phyloP scores from a whole-genome alignment of 2,113 vertebrate species.

The Irena cyanogastra region DNA sequence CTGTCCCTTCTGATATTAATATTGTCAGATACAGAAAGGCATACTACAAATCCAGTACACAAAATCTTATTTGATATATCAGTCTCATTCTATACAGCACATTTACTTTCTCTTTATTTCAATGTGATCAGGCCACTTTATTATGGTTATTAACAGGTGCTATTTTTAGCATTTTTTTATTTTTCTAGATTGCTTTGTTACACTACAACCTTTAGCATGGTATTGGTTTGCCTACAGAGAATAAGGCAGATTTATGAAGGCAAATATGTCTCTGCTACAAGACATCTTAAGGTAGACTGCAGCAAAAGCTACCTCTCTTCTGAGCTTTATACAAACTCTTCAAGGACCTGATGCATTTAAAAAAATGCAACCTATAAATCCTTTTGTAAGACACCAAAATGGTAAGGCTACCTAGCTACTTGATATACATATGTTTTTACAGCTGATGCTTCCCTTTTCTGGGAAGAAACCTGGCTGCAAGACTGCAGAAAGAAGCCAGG shows the following conservation, averaged over 20 bases:
- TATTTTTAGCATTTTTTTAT: background rate
- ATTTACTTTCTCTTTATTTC: background rate
- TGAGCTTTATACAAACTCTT: background rate
- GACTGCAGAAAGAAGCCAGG: background rate
- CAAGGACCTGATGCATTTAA: background rate
- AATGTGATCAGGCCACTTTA: background rate
- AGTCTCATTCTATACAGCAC: background rate
- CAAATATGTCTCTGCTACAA: background rate
- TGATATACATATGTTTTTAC: background rate
- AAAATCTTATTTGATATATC: background rate
- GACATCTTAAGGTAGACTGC: background rate
- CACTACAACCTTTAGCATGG: background rate
- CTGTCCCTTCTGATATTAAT: background rate
- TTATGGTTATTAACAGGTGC: background rate
- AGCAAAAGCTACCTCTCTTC: background rate
- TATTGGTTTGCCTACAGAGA: background rate
- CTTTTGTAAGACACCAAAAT: background rate
- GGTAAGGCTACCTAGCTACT: background rate
- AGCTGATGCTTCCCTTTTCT: background rate
- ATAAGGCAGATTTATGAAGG: background rate
- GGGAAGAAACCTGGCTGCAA: background rate
- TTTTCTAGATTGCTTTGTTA: background rate
- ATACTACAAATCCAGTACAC: background rate
- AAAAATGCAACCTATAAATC: background rate
- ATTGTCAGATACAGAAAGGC: background rate